Base-by-base conservation (phyloP, 2,113 vertebrate species). In the Pseudonaja textilis region DNA sequence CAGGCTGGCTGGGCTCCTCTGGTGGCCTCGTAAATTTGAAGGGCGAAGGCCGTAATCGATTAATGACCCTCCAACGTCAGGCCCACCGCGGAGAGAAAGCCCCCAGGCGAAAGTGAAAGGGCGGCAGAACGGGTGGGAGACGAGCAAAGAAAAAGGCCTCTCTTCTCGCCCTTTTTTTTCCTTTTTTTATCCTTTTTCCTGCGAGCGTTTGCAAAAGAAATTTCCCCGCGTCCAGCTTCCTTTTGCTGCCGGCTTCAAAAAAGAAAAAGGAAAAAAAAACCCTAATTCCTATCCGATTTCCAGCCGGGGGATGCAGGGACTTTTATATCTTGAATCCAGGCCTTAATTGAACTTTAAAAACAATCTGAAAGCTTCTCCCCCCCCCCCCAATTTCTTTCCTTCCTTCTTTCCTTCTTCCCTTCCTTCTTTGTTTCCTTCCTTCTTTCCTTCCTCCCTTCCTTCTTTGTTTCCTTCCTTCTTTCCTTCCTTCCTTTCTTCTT, bases 11-110 rank as follows among this genome's bases (percentile, higher is more conserved):
- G 64, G 29, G 29, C 29, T 34, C 14, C 59, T 29, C 22, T 88
- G 86, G 59, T 69, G 34, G 87, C 64, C 91, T 89, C 52, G 52
- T 89, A 81, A 92, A 92, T 8, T 14, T 89, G 89, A 89, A 92
- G 45, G 91, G 64, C n/a, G n/a, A 85, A 85, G 87, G 89, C 81
- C 39, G 25, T 89, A 59, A 92, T 56, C 91, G 39, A 92, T 92
- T 56, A 89, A 89, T 26, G 52, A 47, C 47, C 56, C 34, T 89
- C 52, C 16, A 25, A 92, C 18, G n/a, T 57, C 2, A n/a, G 42
- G 56, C 86, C 57, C 55, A 59, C 56, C 45, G 22, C 4, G 1
- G 50, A 34, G 91, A 26, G 34, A 87, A 59, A 45, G 8, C 47
- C 91, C 91, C 12, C 42, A 52, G 10, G 61, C 59, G 16, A 56